Base-by-base conservation (phyloP, 2,113 vertebrate genomes). In the Bostrychus sinensis region DNA sequence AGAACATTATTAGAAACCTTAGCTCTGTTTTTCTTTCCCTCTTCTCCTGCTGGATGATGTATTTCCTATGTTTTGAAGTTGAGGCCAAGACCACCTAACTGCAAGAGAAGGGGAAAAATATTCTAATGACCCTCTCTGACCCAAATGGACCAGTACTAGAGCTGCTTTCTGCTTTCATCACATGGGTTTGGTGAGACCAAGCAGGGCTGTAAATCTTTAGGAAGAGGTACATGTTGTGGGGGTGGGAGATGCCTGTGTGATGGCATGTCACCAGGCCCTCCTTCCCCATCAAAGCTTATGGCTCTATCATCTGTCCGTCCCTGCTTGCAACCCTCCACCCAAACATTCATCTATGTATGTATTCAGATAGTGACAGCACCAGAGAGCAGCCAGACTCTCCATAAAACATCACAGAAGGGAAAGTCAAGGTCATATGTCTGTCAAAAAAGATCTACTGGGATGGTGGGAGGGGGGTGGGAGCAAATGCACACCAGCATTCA, bases 281-380 rank as follows among this genome's bases (percentile, higher is more conserved):
- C 57, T 70, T 66, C 63, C 42, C 64, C 66, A 54, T 76, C 72
- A 78, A 83, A 76, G 81, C 71, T 88, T 82, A 89, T 80, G 83
- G 56, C 80, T 90, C 80, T 72, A 90, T 90, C 84, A 84, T 86
- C 70, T 80, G 82, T 77, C 75, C 62, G 61, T 82, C 64, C 37
- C 57, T 23, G 37, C 23, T 76, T 58, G 70, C 72, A 45, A 55
- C 9, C 61, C 71, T 82, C 78, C 83, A 70, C 77, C 83, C 81
- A 63, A 78, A 82, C 80, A 81, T 86, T 70, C 75, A 84, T 89
- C 82, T 62, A 58, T 81, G 80, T 62, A 58, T 81, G 80, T 76
- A 71, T 84, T 85, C 66, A 72, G 62, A 80, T 2, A 20, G 55
- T 76, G 87, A 87, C 87, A 81, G 83, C 78, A 63, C 58, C 75